These are phyloP conservation scores for Berghia stephanieae DNA, from an alignment of 1,140 invertebrate genomes.

Conservation along the genomic window DNA sequence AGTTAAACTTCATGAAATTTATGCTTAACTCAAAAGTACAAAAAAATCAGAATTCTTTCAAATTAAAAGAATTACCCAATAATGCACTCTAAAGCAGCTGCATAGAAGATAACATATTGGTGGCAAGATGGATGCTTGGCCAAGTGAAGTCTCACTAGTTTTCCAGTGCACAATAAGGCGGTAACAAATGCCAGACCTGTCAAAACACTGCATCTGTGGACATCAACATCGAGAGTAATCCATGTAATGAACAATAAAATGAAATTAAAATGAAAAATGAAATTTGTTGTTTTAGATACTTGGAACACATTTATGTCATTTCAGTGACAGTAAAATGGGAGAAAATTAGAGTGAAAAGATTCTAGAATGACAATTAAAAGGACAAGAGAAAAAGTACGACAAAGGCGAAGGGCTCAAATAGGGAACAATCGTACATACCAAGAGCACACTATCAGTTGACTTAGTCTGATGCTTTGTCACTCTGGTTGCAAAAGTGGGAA, in stretches of 20 bases:
- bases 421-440: not conserved
- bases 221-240: too few species aligned
- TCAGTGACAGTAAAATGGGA: too few species aligned
- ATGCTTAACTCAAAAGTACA: too few species aligned
- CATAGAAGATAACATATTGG: slow-evolving; percentile 71
- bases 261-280: not conserved
- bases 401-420: not conserved
- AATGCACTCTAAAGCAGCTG: slow-evolving; percentile 68
- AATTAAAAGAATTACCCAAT: slow-evolving; percentile 67
- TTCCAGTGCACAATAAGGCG: slow-evolving; percentile 66
- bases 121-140: slow-evolving; percentile 69
- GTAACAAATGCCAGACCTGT: slow-evolving; percentile 66
- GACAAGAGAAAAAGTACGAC: not conserved
- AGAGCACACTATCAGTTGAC: too few species aligned
- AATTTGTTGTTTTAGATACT: not conserved
- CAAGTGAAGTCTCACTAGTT: slow-evolving; percentile 68
- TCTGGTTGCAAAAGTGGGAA: too few species aligned
- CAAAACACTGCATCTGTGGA: slow-evolving; percentile 68
- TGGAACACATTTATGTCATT: not conserved
- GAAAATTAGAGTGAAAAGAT: too few species aligned
- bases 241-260: too few species aligned
- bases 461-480: too few species aligned
- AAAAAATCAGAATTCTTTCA: too few species aligned
- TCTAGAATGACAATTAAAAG: not conserved
- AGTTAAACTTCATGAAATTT: too few species aligned